phyloP scores from a whole-genome alignment of 2,797 vertebrate species.

The Lutjanus argentimaculatus region DNA sequence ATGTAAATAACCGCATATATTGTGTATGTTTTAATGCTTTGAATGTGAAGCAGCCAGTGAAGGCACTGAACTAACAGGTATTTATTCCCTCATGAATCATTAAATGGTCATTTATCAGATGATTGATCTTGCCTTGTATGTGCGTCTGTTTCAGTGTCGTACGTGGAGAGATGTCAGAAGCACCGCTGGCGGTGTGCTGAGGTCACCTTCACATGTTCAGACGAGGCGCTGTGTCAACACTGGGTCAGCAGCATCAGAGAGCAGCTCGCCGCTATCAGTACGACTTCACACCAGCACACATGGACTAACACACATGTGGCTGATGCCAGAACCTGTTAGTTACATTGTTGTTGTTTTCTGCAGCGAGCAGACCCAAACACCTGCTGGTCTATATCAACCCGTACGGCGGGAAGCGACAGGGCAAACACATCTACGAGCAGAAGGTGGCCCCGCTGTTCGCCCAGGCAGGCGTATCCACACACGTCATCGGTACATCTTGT shows the following conservation, averaged over 20 bases:
- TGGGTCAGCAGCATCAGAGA: slow-evolving; percentile 92
- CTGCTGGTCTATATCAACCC: slow-evolving; percentile 98
- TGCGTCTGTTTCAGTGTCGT: slow-evolving; percentile 86
- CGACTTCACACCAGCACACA: slow-evolving; percentile 55
- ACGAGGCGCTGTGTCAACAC: slow-evolving; percentile 87
- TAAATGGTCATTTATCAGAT: neutral
- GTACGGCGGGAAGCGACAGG: slow-evolving; percentile 91
- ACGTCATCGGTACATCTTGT: slow-evolving; percentile 89
- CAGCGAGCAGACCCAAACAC: slow-evolving; percentile 91
- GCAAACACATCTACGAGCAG: slow-evolving; percentile 91
- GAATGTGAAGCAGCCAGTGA: neutral
- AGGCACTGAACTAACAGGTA: neutral
- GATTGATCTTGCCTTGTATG: neutral
- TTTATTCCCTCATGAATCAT: neutral
- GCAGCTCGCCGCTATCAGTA: slow-evolving; percentile 90
- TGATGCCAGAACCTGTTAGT: neutral
- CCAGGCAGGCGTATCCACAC: slow-evolving; percentile 89
- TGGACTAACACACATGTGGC: neutral
- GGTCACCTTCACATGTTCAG: slow-evolving; percentile 90
- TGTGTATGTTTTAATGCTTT: neutral
- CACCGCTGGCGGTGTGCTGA: slow-evolving; percentile 93
- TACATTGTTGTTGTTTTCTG: neutral
- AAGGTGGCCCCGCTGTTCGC: slow-evolving; percentile 94
- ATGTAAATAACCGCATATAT: no score
- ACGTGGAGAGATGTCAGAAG: slow-evolving; percentile 88